These are phyloP conservation scores for Heterochromis multidens DNA, from an alignment of 2,113 vertebrate genomes.

Conservation along the genomic window DNA sequence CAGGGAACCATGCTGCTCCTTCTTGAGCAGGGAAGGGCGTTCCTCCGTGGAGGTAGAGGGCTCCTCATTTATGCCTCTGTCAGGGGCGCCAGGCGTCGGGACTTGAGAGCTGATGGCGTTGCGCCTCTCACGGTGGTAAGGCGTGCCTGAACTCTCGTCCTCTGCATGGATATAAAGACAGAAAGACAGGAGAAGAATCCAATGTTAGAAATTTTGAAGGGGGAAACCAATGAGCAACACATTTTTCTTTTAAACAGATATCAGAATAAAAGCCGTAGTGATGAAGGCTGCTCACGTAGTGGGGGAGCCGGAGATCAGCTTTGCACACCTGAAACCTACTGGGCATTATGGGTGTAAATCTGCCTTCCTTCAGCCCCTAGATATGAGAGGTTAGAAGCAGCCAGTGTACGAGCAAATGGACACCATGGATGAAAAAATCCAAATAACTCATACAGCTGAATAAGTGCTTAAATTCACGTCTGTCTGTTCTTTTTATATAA, in stretches of 20 bases:
- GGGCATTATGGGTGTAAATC: constrained; percentile 34
- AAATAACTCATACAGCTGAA: background rate
- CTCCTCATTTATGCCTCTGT: constrained; percentile 88
- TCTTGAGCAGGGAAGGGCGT: constrained; percentile 92
- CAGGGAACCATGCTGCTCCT: constrained; percentile 91
- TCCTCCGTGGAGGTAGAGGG: constrained; percentile 96
- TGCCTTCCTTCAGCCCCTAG: constrained; percentile 8
- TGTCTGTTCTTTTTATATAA: constrained; percentile 25
- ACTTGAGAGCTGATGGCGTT: constrained; percentile 90
- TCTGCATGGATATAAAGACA: constrained; percentile 72
- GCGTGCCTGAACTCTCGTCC: constrained; percentile 89
- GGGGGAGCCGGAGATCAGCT: background rate
- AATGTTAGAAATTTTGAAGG: background rate
- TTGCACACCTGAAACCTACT: constrained; percentile 14
- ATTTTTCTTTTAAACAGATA: background rate
- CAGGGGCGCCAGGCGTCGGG: constrained; percentile 72
- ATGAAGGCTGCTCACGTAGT: constrained; percentile 30
- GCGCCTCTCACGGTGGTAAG: constrained; percentile 93
- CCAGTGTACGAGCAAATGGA: background rate
- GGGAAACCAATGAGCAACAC: background rate
- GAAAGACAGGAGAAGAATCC: background rate
- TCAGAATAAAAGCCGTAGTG: background rate
- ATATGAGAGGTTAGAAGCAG: constrained; percentile 34
- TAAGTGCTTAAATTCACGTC: constrained; percentile 26
- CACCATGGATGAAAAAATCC: constrained; percentile 2